Percentiles rank a stretch among this genome's conserved stretches.
These are phyloP conservation scores for Glyptemys insculpta DNA, from an alignment of 2,797 vertebrate species.

Conservation along the genomic window DNA sequence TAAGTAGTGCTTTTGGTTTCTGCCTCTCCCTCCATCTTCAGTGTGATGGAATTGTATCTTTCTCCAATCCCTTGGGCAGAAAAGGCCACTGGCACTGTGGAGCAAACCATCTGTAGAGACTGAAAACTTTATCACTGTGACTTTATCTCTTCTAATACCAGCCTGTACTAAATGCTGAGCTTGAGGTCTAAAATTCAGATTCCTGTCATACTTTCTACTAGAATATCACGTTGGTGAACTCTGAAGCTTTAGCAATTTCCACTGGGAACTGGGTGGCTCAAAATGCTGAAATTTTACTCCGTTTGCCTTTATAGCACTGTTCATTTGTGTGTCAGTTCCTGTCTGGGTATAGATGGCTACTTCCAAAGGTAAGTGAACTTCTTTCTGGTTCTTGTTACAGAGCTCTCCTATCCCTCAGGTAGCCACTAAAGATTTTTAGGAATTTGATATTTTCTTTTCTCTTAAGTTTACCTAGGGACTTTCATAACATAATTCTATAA, in stretches of 20 bases:
- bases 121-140: slow-evolving; percentile 24
- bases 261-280: background rate
- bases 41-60: slow-evolving; percentile 30
- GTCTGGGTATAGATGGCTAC: background rate
- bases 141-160: slow-evolving; percentile 1
- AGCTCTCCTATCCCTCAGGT: background rate
- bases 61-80: background rate
- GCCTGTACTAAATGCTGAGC: background rate
- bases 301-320: background rate
- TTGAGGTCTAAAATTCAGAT: slow-evolving; percentile 51
- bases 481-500: rapidly evolving
- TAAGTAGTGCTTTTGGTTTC: background rate
- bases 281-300: slow-evolving; percentile 58
- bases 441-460: background rate
- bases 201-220: background rate
- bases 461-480: background rate
- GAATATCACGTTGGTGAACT: slow-evolving; percentile 57
- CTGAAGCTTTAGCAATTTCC: slow-evolving; percentile 65
- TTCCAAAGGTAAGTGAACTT: slow-evolving; percentile 22
- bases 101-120: background rate
- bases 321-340: slow-evolving; percentile 18
- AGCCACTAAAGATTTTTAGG: background rate
- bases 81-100: rapidly evolving
- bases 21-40: slow-evolving; percentile 4
- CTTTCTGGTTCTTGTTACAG: background rate